phyloP scores from a whole-genome alignment of 1,140 invertebrate species.

The Dreissena polymorpha region DNA sequence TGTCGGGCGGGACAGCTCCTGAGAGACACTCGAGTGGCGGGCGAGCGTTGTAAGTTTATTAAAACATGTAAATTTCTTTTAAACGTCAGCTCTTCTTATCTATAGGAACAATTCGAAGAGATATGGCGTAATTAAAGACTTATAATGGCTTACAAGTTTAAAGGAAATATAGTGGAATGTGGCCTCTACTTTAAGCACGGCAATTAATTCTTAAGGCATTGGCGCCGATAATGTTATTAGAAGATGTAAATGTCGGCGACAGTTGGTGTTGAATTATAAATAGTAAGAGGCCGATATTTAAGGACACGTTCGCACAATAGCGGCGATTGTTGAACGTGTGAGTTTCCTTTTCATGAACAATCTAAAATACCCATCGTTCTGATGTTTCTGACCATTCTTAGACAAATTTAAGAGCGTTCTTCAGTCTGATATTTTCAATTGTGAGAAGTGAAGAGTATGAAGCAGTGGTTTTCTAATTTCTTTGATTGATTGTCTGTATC shows the following conservation, averaged over 20 bases:
- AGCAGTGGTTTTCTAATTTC: too few species aligned
- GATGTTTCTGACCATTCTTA: too few species aligned
- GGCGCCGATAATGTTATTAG: slow-evolving; percentile 40
- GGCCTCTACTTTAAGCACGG: slow-evolving; percentile 17
- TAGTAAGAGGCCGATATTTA: neutral
- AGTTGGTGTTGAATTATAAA: slow-evolving; percentile 42
- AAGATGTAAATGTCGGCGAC: slow-evolving; percentile 43
- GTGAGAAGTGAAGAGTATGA: too few species aligned
- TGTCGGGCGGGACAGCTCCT: neutral
- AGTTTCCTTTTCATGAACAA: too few species aligned
- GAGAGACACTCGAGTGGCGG: slow-evolving; percentile 16
- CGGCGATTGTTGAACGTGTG: neutral
- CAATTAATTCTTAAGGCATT: slow-evolving; percentile 26
- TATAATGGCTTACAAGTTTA: slow-evolving; percentile 44
- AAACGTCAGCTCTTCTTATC: slow-evolving; percentile 26
- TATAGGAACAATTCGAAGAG: slow-evolving; percentile 19
- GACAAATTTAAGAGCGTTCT: too few species aligned
- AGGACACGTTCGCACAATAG: neutral
- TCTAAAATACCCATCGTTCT: too few species aligned
- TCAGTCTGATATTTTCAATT: too few species aligned
- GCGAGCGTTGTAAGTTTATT: slow-evolving; percentile 47
- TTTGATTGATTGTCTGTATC: too few species aligned
- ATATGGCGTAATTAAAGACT: slow-evolving; percentile 48
- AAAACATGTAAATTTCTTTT: slow-evolving; percentile 51
- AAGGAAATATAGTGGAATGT: slow-evolving; percentile 46